Evolutionary conservation across 2,888 invertebrate genomes (phyloP).

Genomic region (Tolmerus cingulatus): DNA sequence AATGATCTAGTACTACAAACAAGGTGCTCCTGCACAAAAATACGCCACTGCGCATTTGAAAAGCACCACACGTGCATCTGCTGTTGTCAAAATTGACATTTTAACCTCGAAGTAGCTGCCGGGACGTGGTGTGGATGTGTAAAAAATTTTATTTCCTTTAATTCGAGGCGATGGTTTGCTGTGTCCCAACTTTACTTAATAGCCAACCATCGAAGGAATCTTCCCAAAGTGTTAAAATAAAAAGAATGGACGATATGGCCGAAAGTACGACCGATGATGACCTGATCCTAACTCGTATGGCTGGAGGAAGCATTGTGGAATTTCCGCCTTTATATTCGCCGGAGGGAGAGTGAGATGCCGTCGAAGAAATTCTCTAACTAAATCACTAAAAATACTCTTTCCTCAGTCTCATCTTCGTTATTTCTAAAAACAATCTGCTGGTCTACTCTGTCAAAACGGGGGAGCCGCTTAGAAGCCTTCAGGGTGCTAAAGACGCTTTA

Average conservation of each 20-base stretch:
- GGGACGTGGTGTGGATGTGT: background rate
- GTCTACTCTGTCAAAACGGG: conserved; percentile 73
- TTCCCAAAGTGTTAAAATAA: background rate
- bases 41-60: background rate
- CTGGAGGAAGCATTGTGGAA: conserved; percentile 70
- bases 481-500: conserved; percentile 65
- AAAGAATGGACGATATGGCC: background rate
- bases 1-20: background rate
- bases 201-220: background rate
- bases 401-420: conserved; percentile 69
- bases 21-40: background rate
- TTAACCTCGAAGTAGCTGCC: conserved; percentile 27
- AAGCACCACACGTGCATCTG: background rate
- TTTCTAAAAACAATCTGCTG: conserved; percentile 68
- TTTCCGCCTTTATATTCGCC: conserved; percentile 70
- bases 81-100: background rate
- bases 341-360: conserved; percentile 69
- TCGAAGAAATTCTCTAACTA: background rate
- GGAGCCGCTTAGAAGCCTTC: conserved; percentile 68
- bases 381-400: background rate
- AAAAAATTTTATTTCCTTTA: background rate
- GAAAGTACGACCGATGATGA: conserved; percentile 57
- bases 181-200: conserved; percentile 1
- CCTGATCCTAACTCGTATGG: conserved; percentile 67
- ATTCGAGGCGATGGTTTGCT: conserved; percentile 42